Evolutionary conservation across 2,888 invertebrate species (phyloP), one percentile per base, ranked within the genome.

Genomic region (Leptopilina syphax): DNA sequence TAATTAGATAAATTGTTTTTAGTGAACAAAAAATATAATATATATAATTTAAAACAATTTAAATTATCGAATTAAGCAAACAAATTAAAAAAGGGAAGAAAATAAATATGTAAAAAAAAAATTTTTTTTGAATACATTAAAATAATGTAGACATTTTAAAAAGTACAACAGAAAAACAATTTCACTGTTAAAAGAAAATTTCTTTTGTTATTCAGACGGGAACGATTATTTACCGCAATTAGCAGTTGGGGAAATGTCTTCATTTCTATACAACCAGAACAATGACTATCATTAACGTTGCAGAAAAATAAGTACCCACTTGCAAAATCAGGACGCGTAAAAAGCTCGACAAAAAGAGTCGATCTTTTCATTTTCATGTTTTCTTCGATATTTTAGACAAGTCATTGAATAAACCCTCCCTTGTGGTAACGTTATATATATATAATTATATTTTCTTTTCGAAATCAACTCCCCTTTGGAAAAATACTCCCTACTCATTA

Each of bases 311-410:
- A 80, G 79, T 80, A 81, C 78, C 66, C 77, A 79, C 79, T 81
- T 80, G 80, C 79, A 81, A 83, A 83, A 83, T 81, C 79, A 81
- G 80, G 80, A 76, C 79, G 70, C 68, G 77, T 77, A 78, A 78
- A 79, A 79, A 79, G 73, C 57, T 41, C 34, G 57, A 34, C 27
- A 73, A 73, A 73, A 57, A 73, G 34, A 34, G 73, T 57, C 73
- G 73, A 57, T 73, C 57, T 34, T 50, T 34, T 34, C 41, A 73
- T 73, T 73, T 63, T 57, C 57, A 34, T 73, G 57, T 34, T 73
- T 73, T 57, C 57, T 73, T 60, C 41, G 3, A 27, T 67, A 76
- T 65, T 57, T 7, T 50, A 44, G 80, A 79, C 73, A 77, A 44
- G 81, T 79, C 80, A 78, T 79, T 65, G 18, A 76, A 65, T 47